These are phyloP conservation scores for Anguilla obscura DNA, from an alignment of 2,797 vertebrate species.

Conservation along the genomic window DNA sequence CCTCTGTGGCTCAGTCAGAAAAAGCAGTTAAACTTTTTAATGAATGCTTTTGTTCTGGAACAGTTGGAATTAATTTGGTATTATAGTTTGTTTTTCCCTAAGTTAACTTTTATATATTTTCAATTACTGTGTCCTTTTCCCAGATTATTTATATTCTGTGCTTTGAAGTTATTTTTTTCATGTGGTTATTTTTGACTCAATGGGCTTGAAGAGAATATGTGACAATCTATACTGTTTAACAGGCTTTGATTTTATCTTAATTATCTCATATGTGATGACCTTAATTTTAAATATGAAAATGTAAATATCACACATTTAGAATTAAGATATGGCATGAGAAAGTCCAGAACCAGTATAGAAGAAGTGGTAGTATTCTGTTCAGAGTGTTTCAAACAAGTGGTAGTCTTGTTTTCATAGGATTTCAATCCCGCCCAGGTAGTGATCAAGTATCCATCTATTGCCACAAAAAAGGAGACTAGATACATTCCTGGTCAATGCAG, in stretches of 20 bases:
- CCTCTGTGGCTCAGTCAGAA: not conserved
- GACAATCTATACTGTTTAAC: not conserved
- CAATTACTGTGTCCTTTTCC: not conserved
- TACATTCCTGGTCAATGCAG: too few relatives aligned
- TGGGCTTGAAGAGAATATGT: not conserved
- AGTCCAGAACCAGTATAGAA: too few relatives aligned
- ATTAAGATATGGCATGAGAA: not conserved
- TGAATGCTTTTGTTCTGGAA: not conserved
- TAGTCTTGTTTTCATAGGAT: too few relatives aligned
- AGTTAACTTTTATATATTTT: not conserved
- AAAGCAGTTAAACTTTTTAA: not conserved
- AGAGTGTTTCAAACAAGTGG: too few relatives aligned
- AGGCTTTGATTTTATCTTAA: not conserved
- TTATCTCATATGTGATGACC: not conserved
- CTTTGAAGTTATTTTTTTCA: not conserved
- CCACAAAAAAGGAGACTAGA: too few relatives aligned
- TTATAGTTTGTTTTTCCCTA: not conserved
- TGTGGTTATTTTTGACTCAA: not conserved
- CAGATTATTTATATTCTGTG: not conserved
- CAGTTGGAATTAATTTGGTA: not conserved
- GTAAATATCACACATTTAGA: not conserved
- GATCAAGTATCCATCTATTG: too few relatives aligned
- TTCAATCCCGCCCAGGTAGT: too few relatives aligned
- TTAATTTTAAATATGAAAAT: not conserved
- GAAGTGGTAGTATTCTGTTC: too few relatives aligned